Evolutionary conservation across 2,888 invertebrate genomes (phyloP).

Genomic region (Agrilus mali): DNA sequence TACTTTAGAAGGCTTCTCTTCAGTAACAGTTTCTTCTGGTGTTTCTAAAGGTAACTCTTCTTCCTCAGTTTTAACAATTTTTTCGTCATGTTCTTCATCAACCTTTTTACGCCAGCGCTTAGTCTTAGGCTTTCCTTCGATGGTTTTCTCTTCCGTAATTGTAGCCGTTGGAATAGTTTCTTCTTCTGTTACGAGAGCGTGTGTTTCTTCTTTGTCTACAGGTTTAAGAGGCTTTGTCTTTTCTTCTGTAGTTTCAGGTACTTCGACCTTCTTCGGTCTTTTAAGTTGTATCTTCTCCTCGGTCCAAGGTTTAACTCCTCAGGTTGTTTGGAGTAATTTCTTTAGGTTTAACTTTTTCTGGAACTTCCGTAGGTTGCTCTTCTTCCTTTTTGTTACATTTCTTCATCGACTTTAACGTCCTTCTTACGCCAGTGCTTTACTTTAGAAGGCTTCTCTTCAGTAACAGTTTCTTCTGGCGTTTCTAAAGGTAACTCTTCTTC

Average conservation of each 20-base stretch:
- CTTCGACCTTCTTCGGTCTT: slow-evolving; percentile 3
- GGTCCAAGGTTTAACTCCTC: slow-evolving; percentile 19
- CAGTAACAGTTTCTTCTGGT: slow-evolving; percentile 43
- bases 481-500: slow-evolving; percentile 30
- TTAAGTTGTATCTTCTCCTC: not conserved
- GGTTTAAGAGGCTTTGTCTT: not conserved
- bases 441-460: slow-evolving; percentile 35
- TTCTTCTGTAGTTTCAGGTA: slow-evolving; percentile 1
- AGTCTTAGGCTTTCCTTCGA: slow-evolving; percentile 8
- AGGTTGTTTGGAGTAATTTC: slow-evolving; percentile 10
- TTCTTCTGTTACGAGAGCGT: not conserved
- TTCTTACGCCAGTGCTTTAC: slow-evolving; percentile 3
- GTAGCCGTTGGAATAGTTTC: slow-evolving; percentile 1
- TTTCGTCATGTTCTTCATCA: slow-evolving; percentile 15
- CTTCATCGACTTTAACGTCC: slow-evolving; percentile 12
- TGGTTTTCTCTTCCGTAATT: not conserved
- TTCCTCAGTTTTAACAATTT: slow-evolving; percentile 27
- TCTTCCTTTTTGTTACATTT: slow-evolving; percentile 13
- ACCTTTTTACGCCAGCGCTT: slow-evolving; percentile 5
- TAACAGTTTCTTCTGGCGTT: slow-evolving; percentile 44
- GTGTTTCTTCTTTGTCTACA: not conserved
- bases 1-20: slow-evolving; percentile 30
- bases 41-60: slow-evolving; percentile 29
- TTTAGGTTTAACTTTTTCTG: too few relatives aligned
- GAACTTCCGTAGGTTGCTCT: slow-evolving; percentile 16